Base-by-base conservation (phyloP, 2,113 vertebrate genomes). In the Tupaia tana region DNA sequence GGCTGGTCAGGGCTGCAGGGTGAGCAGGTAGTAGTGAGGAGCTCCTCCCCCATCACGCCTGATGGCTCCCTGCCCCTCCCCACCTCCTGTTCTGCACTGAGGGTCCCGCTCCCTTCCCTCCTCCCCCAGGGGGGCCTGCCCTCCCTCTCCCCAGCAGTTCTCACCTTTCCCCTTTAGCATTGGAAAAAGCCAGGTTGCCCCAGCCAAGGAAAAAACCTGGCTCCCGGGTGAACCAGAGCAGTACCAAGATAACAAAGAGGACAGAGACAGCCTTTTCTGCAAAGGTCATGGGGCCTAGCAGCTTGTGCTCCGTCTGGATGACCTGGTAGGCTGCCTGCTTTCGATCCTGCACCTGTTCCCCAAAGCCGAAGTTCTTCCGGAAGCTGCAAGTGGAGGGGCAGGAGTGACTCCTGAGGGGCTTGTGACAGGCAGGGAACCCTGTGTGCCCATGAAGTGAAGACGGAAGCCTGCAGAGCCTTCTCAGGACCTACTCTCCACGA, bases 171-270 rank as follows among this genome's bases (percentile, higher is more conserved):
- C 87, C 12, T 0, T 86, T 4, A 34, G 27, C 22, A 56, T 98
- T 98, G 93, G 95, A 5, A 85, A 99, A 99, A 82, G 98, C 97
- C 79, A 98, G 78, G 96, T 98, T 29, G 98, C 99, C 97, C 99
- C 99, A 99, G 29, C 99, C 99, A 0, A 91, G 94, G 54, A 99
- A 98, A 98, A 99, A 99, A 0, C 99, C 99, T 0, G 99, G 99
- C 1, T 99, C 99, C 91, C 99, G 98, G 7, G 99, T 99, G 97
- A 99, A 99, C 99, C 99, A 99, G 54, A 99, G 97, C 14, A 99
- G 0, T 27, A 99, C 99, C 96, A 99, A 86, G 34, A 98, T 14
- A 52, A 98, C 0, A 10, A 99, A 99, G 92, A 99, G 95, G 82
- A 79, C 0, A 10, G 98, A 98, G 93, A 99, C 97, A 0, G 96